Evolutionary conservation across 2,113 vertebrate genomes (phyloP).

Genomic region (Speoplatyrhinus poulsoni): DNA sequence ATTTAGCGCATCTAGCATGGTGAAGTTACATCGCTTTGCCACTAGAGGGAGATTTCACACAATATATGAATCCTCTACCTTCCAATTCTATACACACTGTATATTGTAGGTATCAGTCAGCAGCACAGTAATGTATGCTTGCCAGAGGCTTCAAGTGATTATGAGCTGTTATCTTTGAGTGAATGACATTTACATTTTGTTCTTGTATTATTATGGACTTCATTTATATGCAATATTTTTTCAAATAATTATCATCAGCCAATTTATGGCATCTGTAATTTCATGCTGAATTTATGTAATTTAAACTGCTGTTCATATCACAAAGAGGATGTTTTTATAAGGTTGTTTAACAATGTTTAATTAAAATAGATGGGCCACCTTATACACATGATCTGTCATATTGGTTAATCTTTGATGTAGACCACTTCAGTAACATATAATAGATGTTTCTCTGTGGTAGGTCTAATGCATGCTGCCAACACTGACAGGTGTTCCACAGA

Average conservation of each 20-base stretch:
- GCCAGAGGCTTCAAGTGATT: constrained; percentile 49
- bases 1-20: background rate
- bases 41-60: constrained; percentile 13
- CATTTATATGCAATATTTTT: constrained; percentile 15
- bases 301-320: background rate
- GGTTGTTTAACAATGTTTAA: background rate
- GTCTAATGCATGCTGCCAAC: no score
- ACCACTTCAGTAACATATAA: no score
- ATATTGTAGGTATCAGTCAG: background rate
- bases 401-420: background rate
- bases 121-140: constrained; percentile 25
- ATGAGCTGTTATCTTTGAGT: constrained; percentile 56
- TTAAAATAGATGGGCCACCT: background rate
- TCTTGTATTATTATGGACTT: constrained; percentile 22
- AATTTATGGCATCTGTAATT: background rate
- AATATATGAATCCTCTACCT: background rate
- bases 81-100: background rate
- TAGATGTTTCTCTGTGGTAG: no score
- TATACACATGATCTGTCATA: background rate
- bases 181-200: constrained; percentile 27
- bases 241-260: constrained; percentile 1
- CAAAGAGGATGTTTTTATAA: background rate
- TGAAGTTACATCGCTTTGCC: background rate
- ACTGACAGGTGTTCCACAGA: background rate
- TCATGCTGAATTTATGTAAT: background rate